A percentile compares a stretch with the other conserved stretches of the same genome.
These are phyloP conservation scores for Achatina immaculata DNA, from an alignment of 1,140 invertebrate species.

Conservation along the genomic window DNA sequence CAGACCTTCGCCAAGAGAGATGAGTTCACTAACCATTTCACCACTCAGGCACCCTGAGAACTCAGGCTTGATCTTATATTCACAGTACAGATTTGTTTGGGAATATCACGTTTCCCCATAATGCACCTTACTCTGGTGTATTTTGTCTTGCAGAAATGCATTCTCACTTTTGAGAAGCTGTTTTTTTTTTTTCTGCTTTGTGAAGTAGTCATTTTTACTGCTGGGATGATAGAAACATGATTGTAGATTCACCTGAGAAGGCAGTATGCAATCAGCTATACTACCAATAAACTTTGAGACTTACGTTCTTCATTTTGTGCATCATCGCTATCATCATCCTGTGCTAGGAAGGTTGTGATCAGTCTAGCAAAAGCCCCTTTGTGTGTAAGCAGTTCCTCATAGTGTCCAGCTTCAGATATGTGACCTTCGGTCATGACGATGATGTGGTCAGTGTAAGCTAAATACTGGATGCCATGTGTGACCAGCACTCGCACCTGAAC, in stretches of 20 bases:
- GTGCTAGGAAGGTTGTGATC: constrained; percentile 23
- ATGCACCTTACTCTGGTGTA: too few species aligned
- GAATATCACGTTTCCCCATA: too few species aligned
- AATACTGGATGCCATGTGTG: constrained; percentile 45
- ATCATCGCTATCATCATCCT: constrained; percentile 28
- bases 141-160: too few species aligned
- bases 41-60: too few species aligned
- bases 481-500: constrained; percentile 62
- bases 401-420: constrained; percentile 67
- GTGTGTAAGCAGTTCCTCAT: constrained; percentile 59
- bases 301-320: constrained; percentile 23
- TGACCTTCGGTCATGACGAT: constrained; percentile 65
- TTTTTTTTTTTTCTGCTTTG: too few species aligned
- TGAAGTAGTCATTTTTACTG: too few species aligned
- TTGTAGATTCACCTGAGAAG: neutral
- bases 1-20: too few species aligned
- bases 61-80: too few species aligned
- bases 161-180: too few species aligned
- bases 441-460: constrained; percentile 67
- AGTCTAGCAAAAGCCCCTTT: constrained; percentile 66
- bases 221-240: too few species aligned
- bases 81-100: too few species aligned
- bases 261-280: neutral
- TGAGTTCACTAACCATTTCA: too few species aligned
- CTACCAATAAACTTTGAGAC: neutral